These are phyloP conservation scores for Atta texana DNA, from an alignment of 1,140 invertebrate species.

Conservation along the genomic window DNA sequence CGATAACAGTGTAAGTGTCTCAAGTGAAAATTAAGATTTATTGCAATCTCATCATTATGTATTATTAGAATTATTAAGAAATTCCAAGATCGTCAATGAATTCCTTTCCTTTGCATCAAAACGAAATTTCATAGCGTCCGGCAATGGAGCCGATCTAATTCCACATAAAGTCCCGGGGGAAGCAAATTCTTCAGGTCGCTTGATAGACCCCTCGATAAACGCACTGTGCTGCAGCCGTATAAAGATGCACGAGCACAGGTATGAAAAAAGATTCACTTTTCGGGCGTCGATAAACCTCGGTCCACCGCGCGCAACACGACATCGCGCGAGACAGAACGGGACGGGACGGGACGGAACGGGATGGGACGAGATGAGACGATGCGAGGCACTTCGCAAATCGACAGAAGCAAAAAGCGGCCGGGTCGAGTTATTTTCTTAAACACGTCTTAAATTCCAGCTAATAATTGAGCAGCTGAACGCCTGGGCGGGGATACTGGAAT, in stretches of 20 bases:
- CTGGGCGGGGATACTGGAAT: slow-evolving; percentile 84
- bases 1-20: neutral
- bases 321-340: slow-evolving; percentile 33
- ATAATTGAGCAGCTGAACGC: slow-evolving; percentile 85
- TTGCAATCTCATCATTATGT: neutral
- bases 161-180: slow-evolving; percentile 29
- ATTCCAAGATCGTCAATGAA: neutral
- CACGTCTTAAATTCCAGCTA: slow-evolving; percentile 85
- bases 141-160: slow-evolving; percentile 37
- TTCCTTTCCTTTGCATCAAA: neutral
- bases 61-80: slow-evolving; percentile 37
- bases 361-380: slow-evolving; percentile 28
- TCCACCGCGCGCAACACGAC: slow-evolving; percentile 23
- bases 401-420: slow-evolving; percentile 79
- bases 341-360: neutral
- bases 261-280: slow-evolving; percentile 69
- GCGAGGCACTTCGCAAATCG: slow-evolving; percentile 73
- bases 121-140: slow-evolving; percentile 1
- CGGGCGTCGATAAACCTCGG: slow-evolving; percentile 48
- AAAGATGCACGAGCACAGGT: slow-evolving; percentile 28
- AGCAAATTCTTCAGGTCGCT: slow-evolving; percentile 34
- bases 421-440: slow-evolving; percentile 85
- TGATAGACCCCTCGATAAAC: slow-evolving; percentile 50
- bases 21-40: neutral
- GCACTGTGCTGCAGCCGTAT: slow-evolving; percentile 34